These are phyloP conservation scores for Drosophila maculinotata DNA, from an alignment of 2,888 invertebrate species.

Conservation along the genomic window DNA sequence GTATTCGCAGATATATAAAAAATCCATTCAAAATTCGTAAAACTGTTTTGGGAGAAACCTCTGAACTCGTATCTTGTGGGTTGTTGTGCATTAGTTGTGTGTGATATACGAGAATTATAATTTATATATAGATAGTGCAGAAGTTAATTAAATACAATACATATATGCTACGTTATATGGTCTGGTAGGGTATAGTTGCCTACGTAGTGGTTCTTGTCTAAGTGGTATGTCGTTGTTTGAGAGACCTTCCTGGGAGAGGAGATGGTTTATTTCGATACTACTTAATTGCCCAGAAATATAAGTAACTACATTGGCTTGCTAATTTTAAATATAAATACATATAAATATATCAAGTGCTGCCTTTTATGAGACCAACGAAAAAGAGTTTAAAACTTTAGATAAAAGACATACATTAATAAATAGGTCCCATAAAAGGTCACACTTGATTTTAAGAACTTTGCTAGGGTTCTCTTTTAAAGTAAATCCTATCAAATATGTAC, in stretches of 20 bases:
- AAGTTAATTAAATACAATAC: slow-evolving; percentile 9
- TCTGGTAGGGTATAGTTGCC: slow-evolving; percentile 43
- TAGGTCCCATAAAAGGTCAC: slow-evolving; percentile 17
- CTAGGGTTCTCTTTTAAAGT: slow-evolving; percentile 27
- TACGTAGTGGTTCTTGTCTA: slow-evolving; percentile 53
- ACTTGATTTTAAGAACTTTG: slow-evolving; percentile 10
- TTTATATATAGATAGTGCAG: neutral
- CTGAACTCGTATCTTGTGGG: slow-evolving; percentile 28
- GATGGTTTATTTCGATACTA: slow-evolving; percentile 58
- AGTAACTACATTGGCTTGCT: slow-evolving; percentile 33
- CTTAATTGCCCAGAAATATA: slow-evolving; percentile 31
- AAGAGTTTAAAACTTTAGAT: neutral
- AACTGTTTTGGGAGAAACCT: slow-evolving; percentile 55
- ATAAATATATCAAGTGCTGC: slow-evolving; percentile 14
- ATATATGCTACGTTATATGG: slow-evolving; percentile 36
- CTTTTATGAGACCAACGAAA: slow-evolving; percentile 15
- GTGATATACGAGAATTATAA: slow-evolving; percentile 7
- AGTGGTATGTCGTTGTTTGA: slow-evolving; percentile 76
- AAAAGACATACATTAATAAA: slow-evolving; percentile 4
- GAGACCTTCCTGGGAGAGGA: slow-evolving; percentile 77
- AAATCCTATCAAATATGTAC: slow-evolving; percentile 48
- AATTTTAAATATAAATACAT: slow-evolving; percentile 10
- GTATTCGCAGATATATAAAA: slow-evolving; percentile 52
- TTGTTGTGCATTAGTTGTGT: slow-evolving; percentile 12
- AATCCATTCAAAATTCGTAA: slow-evolving; percentile 64